Conservation (phyloP, 37 sponge, comb jelly and placozoan genomes). For the Geodia barretti region DNA sequence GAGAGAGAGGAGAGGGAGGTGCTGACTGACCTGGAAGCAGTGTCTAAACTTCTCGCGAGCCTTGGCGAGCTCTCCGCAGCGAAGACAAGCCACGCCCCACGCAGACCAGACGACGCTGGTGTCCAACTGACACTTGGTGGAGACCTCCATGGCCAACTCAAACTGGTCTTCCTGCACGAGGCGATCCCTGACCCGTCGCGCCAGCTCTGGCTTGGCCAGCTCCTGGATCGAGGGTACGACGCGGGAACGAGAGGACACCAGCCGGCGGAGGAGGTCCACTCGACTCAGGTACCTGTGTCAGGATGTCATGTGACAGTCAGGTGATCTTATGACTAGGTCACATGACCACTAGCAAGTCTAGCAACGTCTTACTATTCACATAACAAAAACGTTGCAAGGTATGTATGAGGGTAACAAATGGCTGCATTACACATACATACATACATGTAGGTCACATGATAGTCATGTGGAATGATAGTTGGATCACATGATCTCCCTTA, state of each 20-base stretch:
- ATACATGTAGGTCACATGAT: not conserved
- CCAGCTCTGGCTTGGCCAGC: conserved; percentile 73
- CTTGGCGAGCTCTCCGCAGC: conserved; percentile 74
- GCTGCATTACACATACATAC: too few relatives aligned
- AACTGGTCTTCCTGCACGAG: conserved; percentile 83
- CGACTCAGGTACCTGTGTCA: conserved; percentile 80
- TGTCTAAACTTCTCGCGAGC: conserved; percentile 88
- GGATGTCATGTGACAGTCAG: not conserved
- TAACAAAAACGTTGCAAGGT: too few relatives aligned
- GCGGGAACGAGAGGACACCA: conserved; percentile 64
- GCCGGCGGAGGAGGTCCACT: conserved; percentile 69
- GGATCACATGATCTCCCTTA: conserved; percentile 16
- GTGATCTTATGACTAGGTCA: not conserved
- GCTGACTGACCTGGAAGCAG: conserved; percentile 76
- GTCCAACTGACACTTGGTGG: conserved; percentile 93
- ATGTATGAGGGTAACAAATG: too few relatives aligned
- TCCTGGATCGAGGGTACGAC: conserved; percentile 83
- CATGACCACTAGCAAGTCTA: too few relatives aligned
- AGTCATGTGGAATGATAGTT: not conserved
- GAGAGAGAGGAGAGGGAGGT: too few relatives aligned
- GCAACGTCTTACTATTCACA: too few relatives aligned
- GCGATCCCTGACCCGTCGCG: conserved; percentile 79
- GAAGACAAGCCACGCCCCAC: conserved; percentile 93
- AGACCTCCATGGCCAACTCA: conserved; percentile 87
- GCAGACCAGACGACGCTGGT: conserved; percentile 75